Evolutionary conservation across 2,797 vertebrate species (phyloP).

Genomic region (Clarias pachynema): DNA sequence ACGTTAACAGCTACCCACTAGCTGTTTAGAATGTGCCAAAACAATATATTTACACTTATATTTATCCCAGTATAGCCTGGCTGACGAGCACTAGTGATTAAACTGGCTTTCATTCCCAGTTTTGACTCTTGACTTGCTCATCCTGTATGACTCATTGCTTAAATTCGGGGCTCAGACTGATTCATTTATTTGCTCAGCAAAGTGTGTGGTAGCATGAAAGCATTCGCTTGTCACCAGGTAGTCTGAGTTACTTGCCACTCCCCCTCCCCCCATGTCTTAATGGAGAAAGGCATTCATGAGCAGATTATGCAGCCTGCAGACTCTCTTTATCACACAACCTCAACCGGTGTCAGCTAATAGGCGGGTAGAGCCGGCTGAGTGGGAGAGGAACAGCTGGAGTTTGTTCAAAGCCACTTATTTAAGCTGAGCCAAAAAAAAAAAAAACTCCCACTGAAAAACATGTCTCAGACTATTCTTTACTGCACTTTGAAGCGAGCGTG

Average conservation of each 20-base stretch:
- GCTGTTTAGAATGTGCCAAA: not conserved
- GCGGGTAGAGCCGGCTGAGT: conserved; percentile 46
- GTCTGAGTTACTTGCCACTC: conserved; percentile 45
- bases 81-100: conserved; percentile 19
- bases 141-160: conserved; percentile 32
- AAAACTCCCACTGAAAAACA: conserved; percentile 18
- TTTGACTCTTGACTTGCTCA: conserved; percentile 9
- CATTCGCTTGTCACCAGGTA: conserved; percentile 50
- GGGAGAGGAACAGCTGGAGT: conserved; percentile 59
- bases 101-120: conserved; percentile 15
- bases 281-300: conserved; percentile 53
- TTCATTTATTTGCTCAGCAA: conserved; percentile 37
- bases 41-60: not conserved
- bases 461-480: conserved; percentile 36
- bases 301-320: conserved; percentile 52
- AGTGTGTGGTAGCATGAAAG: conserved; percentile 18
- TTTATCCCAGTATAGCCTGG: not conserved
- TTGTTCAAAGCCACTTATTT: conserved; percentile 54
- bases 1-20: not conserved
- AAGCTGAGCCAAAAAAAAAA: conserved; percentile 28
- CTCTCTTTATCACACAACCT: conserved; percentile 46
- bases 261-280: conserved; percentile 52
- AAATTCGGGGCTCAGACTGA: conserved; percentile 25
- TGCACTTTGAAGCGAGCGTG: conserved; percentile 15
- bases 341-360: conserved; percentile 45